Percentiles rank a stretch among this genome's conserved stretches.
Conservation (phyloP, 2,888 invertebrate genomes). For the Sesia apiformis region DNA sequence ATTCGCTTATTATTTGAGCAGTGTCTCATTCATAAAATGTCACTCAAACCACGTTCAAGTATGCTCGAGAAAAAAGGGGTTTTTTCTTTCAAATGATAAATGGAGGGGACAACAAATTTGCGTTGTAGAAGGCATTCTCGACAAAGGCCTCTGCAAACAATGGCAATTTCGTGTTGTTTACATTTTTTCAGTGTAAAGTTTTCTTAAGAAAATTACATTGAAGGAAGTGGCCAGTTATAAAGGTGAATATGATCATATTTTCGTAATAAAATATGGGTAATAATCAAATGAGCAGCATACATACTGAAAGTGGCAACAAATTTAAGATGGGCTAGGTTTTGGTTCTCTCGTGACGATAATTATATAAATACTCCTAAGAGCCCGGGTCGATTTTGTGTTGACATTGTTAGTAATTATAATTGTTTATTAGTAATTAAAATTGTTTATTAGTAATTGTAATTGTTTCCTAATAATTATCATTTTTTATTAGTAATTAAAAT, state of each 20-base stretch:
- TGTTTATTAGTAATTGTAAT: too few species aligned
- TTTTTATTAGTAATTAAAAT: too few species aligned
- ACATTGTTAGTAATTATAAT: too few species aligned
- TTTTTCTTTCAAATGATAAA: not conserved
- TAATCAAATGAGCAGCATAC: too few species aligned
- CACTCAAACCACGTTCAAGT: not conserved
- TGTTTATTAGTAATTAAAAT: too few species aligned
- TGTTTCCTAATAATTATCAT: too few species aligned
- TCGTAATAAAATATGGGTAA: too few species aligned
- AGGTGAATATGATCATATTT: not conserved
- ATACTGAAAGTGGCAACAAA: too few species aligned
- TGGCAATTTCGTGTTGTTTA: not conserved
- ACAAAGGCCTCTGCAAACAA: not conserved
- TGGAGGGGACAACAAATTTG: not conserved
- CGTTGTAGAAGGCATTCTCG: not conserved
- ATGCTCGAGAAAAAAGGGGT: not conserved
- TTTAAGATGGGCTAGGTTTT: too few species aligned
- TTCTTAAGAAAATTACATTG: not conserved
- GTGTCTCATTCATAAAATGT: not conserved
- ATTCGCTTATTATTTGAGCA: not conserved
- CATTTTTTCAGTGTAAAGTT: not conserved
- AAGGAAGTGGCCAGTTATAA: not conserved
- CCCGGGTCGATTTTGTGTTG: too few species aligned
- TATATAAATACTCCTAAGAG: too few species aligned
- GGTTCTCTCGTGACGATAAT: too few species aligned